Evolutionary conservation across 2,113 vertebrate species (phyloP).

Genomic region (Myodes glareolus): DNA sequence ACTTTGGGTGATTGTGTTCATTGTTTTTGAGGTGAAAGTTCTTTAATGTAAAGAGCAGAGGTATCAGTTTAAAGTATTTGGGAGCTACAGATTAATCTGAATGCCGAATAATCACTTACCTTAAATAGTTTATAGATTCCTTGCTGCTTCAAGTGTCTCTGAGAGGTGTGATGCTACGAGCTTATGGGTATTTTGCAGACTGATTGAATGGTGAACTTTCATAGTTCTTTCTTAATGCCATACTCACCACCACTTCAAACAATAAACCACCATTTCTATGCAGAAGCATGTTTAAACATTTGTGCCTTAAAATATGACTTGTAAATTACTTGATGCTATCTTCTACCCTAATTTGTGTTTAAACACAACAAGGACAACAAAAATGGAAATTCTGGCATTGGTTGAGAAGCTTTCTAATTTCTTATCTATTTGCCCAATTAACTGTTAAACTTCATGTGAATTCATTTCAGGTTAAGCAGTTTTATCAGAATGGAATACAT

Average conservation of each 20-base stretch:
- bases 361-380: neutral
- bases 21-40: slow-evolving; percentile 21
- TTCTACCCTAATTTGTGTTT: neutral
- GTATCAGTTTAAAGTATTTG: slow-evolving; percentile 57
- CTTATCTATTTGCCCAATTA: slow-evolving; percentile 30
- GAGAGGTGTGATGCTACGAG: neutral
- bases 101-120: slow-evolving; percentile 37
- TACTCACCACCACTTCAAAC: neutral
- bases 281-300: neutral
- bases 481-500: slow-evolving; percentile 26
- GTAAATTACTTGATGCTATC: neutral
- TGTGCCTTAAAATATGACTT: slow-evolving; percentile 39
- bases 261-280: neutral
- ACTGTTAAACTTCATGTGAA: neutral
- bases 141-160: neutral
- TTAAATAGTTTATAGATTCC: slow-evolving; percentile 32
- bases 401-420: slow-evolving; percentile 38
- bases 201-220: neutral
- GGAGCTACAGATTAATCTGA: slow-evolving; percentile 29
- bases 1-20: neutral
- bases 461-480: neutral
- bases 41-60: slow-evolving; percentile 41
- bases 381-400: slow-evolving; percentile 27
- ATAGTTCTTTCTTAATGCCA: neutral
- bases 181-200: neutral